phyloP scores from a whole-genome alignment of 1,140 invertebrate genomes.

The Brachionus sp. region DNA sequence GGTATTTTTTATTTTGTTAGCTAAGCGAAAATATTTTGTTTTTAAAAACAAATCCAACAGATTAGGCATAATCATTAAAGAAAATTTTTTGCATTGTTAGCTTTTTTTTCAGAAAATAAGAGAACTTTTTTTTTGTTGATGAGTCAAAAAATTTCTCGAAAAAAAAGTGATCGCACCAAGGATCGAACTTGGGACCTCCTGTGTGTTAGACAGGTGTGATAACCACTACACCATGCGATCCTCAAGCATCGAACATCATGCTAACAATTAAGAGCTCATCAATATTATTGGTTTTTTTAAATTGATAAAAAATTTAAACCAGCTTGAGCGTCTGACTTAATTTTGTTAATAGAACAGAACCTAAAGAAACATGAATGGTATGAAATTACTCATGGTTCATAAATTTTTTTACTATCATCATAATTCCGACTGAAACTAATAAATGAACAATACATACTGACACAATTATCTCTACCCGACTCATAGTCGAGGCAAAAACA shows the following conservation, averaged over 20 bases:
- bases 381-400: conserved; percentile 33
- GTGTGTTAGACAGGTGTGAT: background rate
- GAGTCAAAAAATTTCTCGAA: background rate
- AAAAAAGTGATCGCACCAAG: background rate
- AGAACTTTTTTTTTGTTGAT: background rate
- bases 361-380: background rate
- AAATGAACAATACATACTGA: conserved; percentile 9
- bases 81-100: background rate
- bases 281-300: background rate
- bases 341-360: conserved; percentile 19
- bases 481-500: conserved; percentile 1
- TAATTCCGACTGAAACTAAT: conserved; percentile 23
- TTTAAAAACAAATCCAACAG: background rate
- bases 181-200: background rate
- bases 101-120: background rate
- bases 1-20: background rate
- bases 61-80: background rate
- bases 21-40: background rate
- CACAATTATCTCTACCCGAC: conserved; percentile 7
- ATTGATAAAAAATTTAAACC: background rate
- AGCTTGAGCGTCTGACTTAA: conserved; percentile 3
- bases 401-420: conserved; percentile 12
- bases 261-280: background rate
- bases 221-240: background rate
- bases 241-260: background rate